Base-by-base conservation (phyloP, 2,888 invertebrate genomes). In the Horisme vitalbata region DNA sequence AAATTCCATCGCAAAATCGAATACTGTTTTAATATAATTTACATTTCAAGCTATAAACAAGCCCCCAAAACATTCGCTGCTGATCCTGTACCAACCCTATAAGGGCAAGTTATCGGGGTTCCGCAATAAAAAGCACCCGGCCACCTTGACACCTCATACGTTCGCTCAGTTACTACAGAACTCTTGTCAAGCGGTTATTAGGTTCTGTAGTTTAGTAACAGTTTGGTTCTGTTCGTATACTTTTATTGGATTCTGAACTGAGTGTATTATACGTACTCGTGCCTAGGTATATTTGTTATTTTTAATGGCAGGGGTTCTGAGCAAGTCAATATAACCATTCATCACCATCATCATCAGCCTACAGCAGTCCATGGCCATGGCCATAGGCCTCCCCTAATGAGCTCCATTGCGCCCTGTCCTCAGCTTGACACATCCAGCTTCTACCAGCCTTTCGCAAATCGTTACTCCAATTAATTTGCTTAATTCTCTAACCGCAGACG, bases 121-220 rank as follows among this genome's bases (percentile, higher is more conserved):
- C 50, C 54, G 37, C 43, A 62, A 61, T 69, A 68, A 69, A 71
- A 64, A 51, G 54, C 69, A 69, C 59, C 63, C 61, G 68, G 54
- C 38, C 36, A 44, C 54, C 51, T 36, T 49, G 57, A 43, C 54
- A 58, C 55, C 57, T 62, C 50, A 49, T 59, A 65, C 49, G 51
- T 54, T 37, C 45, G 45, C 45, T 53, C 46, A 41, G 50, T 38
- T 34, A 57, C 52, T 28, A 53, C 45, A 51, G 36, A 50, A 39
- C 43, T 47, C 46, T 38, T 54, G 58, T 58, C 55, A 52, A 47
- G 52, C 38, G 52, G 51, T 49, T 58, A 58, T 58, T 58, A 47
- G 53, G 39, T 36, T 33, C 52, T 37, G 45, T 47, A 53, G 55
- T 57, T 55, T 41, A 49, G 47, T 35, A 46, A 44, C 39, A 30